Base-by-base conservation (phyloP, 2,797 vertebrate species). In the Spinus pinus region DNA sequence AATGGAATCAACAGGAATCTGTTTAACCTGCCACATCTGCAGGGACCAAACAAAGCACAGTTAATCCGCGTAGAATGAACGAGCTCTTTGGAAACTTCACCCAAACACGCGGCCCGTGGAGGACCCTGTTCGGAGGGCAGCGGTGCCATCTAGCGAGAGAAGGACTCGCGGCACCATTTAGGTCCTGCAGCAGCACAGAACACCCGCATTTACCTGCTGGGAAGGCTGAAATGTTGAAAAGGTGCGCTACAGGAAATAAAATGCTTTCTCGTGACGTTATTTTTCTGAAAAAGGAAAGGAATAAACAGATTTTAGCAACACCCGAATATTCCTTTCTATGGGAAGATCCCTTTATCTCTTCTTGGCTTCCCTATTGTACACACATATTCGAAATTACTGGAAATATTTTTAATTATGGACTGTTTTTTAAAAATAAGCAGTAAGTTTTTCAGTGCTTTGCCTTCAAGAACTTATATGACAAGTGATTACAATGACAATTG, bases 101-200 rank as follows among this genome's bases (percentile, higher is more conserved):
- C 20, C 33, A 27, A 39, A 61, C 35, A 16, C 3, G 20, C 22
- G 3, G 12, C 2, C 49, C 8, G 25, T 2, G 65, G 46, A 31
- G 24, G 31, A 14, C 7, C 5, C 57, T 39, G 56, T 86, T 75
- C 27, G 8, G 17, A 49, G 78, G 78, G 33, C 46, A 77, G 71
- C 27, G 27, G 4, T 73, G 92, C 60, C 94, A 95, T 66, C 96
- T 94, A 81, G 85, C 14, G 95, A 86, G 24, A 22, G 30, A 91
- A 60, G 31, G 31, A 44, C 15, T 58, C 19, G 14, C 23, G 18
- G 81, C 41, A 20, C 18, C 7, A 12, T 8, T 57, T 6, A 28
- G 12, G 18, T 61, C 27, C 21, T 11, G 15, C 16, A 28, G 7
- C 42, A 25, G 6, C 3, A 7, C 7, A 4, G 6, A 86, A 11